Percentiles rank a stretch among this genome's conserved stretches.
These are phyloP conservation scores for Propithecus perrieri DNA, from an alignment of 2,797 vertebrate genomes.

Conservation along the genomic window DNA sequence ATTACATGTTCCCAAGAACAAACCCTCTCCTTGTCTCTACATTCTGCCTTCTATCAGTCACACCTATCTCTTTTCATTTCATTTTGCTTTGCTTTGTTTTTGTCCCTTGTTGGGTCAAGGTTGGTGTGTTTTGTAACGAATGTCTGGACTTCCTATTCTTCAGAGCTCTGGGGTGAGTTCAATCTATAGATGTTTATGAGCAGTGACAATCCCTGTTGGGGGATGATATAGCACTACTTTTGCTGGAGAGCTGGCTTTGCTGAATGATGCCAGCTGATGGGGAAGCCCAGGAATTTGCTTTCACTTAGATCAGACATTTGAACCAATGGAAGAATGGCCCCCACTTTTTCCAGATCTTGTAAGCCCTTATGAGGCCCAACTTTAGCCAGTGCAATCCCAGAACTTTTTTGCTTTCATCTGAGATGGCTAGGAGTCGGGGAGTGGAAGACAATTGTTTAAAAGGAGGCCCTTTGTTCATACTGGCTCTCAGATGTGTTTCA, in stretches of 20 bases:
- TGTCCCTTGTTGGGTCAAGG: slow-evolving; percentile 1
- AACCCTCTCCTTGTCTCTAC: neutral
- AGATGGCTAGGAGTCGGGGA: neutral
- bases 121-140: slow-evolving; percentile 26
- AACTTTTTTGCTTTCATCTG: slow-evolving; percentile 37
- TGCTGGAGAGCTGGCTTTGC: neutral
- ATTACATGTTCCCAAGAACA: neutral
- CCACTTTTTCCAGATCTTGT: neutral
- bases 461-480: slow-evolving; percentile 43
- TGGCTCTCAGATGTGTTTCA: slow-evolving; percentile 48
- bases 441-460: slow-evolving; percentile 55
- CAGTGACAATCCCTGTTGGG: neutral
- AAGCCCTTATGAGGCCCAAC: neutral
- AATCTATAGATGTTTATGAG: slow-evolving; percentile 30
- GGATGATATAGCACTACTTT: neutral
- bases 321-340: neutral
- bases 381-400: slow-evolving; percentile 48
- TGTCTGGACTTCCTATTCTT: slow-evolving; percentile 28
- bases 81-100: slow-evolving; percentile 52
- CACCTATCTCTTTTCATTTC: neutral
- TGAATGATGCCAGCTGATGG: neutral
- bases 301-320: slow-evolving; percentile 45
- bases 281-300: slow-evolving; percentile 61
- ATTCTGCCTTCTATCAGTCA: neutral
- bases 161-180: slow-evolving; percentile 31